phyloP scores from a whole-genome alignment of 1,140 invertebrate species.

The Yoshiicerus persimilis region DNA sequence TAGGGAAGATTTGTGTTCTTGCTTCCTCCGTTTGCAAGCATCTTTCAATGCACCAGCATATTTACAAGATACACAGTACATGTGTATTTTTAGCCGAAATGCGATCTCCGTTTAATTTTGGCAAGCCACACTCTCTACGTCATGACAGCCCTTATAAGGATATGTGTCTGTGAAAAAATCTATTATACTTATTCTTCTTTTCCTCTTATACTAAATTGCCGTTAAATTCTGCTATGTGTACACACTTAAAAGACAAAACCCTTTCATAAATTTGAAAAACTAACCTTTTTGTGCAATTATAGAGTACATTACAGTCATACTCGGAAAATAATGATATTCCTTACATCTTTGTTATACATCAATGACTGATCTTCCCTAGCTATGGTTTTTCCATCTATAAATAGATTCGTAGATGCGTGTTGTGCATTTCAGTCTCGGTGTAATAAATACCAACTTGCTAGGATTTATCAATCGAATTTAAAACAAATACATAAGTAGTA shows the following conservation, averaged over 20 bases:
- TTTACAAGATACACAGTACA: background rate
- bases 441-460: too few species aligned
- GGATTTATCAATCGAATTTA: background rate
- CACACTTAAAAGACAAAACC: background rate
- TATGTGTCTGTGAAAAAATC: constrained; percentile 20
- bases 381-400: background rate
- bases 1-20: background rate
- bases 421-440: background rate
- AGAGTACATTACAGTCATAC: background rate
- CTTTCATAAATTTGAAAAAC: background rate
- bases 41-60: background rate
- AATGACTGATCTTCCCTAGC: background rate
- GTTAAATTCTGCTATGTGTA: background rate
- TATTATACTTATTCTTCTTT: constrained; percentile 11
- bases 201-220: background rate
- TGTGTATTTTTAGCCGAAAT: constrained; percentile 49
- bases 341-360: background rate
- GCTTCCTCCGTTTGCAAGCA: background rate
- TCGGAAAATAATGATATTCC: background rate
- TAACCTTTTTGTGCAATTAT: background rate
- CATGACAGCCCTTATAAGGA: constrained; percentile 45
- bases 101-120: constrained; percentile 48
- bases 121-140: constrained; percentile 43
- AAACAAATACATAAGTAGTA: background rate
- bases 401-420: background rate